Evolutionary conservation across 2,888 invertebrate genomes (phyloP), one percentile per base, ranked within the genome.

Genomic region (Acrocera orbiculus): DNA sequence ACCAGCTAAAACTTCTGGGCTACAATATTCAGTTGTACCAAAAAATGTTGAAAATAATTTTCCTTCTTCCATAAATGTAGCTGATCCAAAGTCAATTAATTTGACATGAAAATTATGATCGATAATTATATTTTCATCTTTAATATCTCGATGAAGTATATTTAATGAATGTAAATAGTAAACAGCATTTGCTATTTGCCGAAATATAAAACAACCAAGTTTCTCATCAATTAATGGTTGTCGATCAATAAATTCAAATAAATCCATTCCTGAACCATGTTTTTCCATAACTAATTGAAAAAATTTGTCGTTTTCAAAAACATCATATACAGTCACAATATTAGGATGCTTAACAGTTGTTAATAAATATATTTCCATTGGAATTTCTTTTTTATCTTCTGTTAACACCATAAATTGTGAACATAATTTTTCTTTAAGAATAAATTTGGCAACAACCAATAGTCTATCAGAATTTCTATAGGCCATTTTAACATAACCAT

Each of bases 281-380:
- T 75, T 75, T 52, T 76, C 76, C 78, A 80, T 80, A 31, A 80
- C 73, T 65, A 80, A 64, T 56, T 77, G 76, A 48, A 73, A 72
- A 52, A 72, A 76, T 39, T 69, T 66, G 4, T 71, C 70, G 49
- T 76, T 76, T 47, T 77, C 75, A 52, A 66, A 76, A 27, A 73
- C 69, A 48, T 76, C 76, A 26, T 76, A 43, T 4, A 76, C 67
- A 47, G 69, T 63, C 3, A 70, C 77, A 46, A 78, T 75, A 47
- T 77, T 75, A 6, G 70, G 66, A 56, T 77, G 78, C 40, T 69
- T 64, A 4, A 78, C 53, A 0, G 69, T 69, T 31, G 66, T 63
- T 30, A 79, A 57, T n/a, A 79, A 54, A 42, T 70, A 69, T 13
- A 78, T 66, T 50, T 79, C 78, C 19, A 76, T 55, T 5, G 77